Evolutionary conservation across 1,140 invertebrate genomes (phyloP), one percentile per base, ranked within the genome.

Genomic region (Drosophila neocordata): DNA sequence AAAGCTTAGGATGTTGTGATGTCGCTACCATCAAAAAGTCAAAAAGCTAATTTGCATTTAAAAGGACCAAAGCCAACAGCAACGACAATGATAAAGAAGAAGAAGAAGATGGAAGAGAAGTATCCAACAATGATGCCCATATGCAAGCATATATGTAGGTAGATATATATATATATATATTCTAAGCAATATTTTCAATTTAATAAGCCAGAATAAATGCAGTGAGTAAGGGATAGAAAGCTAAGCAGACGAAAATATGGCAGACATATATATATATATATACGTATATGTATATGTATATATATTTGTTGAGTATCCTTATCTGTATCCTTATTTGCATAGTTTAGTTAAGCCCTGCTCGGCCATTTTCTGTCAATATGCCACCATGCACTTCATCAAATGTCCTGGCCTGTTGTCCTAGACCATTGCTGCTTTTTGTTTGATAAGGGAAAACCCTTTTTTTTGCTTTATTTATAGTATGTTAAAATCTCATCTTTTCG

Each of bases 41-140:
- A 88, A 82, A 87, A 87, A 87, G 82, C 82, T 87, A 87, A 87
- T 87, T 87, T 87, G 82, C 82, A 87, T 87, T 87, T 87, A 87
- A 87, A 87, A 87, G 82, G 82, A 81, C 79, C 69, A 69, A 63
- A 76, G 69, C 63, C 63, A 73, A 77, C 65, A 70, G 35, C 64
- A 76, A 53, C 53, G 20, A 15, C 27, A 31, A 31, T 6, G 15
- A 15, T 15, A 48, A 48, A 20, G 27, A 57, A 37, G 24, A 31
- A 31, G 58, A 44, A 24, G 35, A 22, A 27, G 58, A 38, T 24
- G 61, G 41, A 48, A 44, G 7, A n/a, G 41, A 44, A 44, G 13
- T 44, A 15, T 48, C 53, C 63, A 70, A 82, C 75, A 74, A 77
- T 82, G 73, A 57, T 63, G 79, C 66, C 64, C 52, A 55, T 55